phyloP scores from a whole-genome alignment of 2,888 invertebrate species.

The Diarsia mendica region DNA sequence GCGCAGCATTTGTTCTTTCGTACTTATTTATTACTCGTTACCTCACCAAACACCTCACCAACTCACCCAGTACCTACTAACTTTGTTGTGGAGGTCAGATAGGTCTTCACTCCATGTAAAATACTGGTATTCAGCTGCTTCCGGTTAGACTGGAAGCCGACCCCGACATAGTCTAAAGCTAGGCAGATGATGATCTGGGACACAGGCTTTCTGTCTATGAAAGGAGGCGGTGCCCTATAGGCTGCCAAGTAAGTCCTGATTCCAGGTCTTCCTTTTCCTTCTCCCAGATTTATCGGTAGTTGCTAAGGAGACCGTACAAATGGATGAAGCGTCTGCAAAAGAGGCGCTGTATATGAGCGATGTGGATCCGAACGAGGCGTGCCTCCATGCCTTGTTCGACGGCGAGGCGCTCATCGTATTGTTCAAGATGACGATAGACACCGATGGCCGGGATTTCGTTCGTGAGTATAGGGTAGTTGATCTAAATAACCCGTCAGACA shows the following conservation, averaged over 20 bases:
- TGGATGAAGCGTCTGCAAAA: conserved; percentile 74
- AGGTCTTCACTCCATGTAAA: no score
- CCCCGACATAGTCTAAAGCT: no score
- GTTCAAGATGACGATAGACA: conserved; percentile 83
- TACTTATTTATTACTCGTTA: no score
- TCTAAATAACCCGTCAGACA: no score
- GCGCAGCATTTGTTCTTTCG: no score
- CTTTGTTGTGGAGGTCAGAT: no score
- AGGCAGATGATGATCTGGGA: neutral
- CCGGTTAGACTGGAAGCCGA: no score
- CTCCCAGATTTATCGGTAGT: conserved; percentile 78
- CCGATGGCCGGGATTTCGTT: conserved; percentile 81
- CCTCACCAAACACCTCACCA: no score
- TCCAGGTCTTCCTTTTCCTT: no score
- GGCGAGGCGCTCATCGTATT: conserved; percentile 82
- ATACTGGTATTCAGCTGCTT: no score
- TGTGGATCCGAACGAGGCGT: conserved; percentile 85
- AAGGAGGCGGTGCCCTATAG: neutral
- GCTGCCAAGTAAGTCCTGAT: neutral
- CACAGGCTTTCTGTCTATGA: neutral
- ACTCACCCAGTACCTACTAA: no score
- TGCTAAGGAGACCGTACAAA: conserved; percentile 79
- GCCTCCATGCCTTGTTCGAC: conserved; percentile 77
- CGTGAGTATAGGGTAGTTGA: conserved; percentile 71
- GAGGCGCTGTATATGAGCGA: conserved; percentile 87